Conservation (phyloP, 2,113 vertebrate genomes). For the Noctilio leporinus region DNA sequence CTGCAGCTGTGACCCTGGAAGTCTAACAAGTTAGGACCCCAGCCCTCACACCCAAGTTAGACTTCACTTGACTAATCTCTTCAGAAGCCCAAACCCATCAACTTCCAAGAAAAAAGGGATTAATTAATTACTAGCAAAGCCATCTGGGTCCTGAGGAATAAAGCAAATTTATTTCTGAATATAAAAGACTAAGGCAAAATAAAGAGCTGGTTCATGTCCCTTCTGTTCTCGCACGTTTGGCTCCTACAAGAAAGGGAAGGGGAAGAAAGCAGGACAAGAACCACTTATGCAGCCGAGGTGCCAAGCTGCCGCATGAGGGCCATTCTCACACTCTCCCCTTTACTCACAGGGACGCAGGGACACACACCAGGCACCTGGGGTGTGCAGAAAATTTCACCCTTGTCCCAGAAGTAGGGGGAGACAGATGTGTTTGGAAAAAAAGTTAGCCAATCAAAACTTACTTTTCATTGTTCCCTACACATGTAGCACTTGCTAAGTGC, state of each 20-base stretch:
- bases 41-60: neutral
- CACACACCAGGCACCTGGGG: fast-evolving
- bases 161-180: conserved; percentile 58
- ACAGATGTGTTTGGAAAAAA: neutral
- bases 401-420: neutral
- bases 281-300: fast-evolving
- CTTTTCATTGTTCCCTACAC: conserved; percentile 7
- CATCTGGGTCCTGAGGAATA: neutral
- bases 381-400: neutral
- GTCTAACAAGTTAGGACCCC: neutral
- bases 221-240: neutral
- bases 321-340: neutral
- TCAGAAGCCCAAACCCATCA: neutral
- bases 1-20: neutral
- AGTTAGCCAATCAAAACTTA: neutral
- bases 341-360: neutral
- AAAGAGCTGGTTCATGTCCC: conserved; percentile 12
- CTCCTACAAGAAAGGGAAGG: neutral
- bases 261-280: neutral
- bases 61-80: neutral
- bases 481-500: neutral
- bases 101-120: conserved; percentile 52
- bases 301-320: fast-evolving
- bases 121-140: conserved; percentile 59
- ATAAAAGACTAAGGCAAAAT: conserved; percentile 48